Evolutionary conservation across 2,888 invertebrate species (phyloP).

Genomic region (Zaprionus lineosus): DNA sequence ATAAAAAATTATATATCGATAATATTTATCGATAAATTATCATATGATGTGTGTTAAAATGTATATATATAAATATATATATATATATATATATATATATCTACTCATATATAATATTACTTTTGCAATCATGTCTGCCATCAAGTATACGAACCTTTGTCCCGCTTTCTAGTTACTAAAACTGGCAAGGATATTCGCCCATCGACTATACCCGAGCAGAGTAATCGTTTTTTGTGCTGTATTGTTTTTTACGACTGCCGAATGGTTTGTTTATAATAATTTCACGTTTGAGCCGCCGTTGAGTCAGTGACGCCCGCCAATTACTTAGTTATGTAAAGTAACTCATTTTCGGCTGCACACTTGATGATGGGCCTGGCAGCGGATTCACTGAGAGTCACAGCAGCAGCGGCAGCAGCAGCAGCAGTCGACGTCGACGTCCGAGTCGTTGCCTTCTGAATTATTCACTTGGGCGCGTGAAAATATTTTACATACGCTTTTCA

Average conservation of each 20-base stretch:
- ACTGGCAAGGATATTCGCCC: too few species aligned
- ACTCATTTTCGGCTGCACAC: constrained; percentile 65
- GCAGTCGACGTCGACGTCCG: not conserved
- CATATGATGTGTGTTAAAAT: too few species aligned
- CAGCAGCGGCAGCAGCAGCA: not conserved
- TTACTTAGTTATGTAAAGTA: constrained; percentile 77
- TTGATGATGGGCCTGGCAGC: constrained; percentile 40
- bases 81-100: too few species aligned
- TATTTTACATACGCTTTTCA: constrained; percentile 69
- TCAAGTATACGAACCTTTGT: too few species aligned
- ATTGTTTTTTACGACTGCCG: constrained; percentile 65
- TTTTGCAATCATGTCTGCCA: too few species aligned
- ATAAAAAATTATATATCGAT: too few species aligned
- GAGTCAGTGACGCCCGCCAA: constrained; percentile 65
- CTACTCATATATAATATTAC: too few species aligned
- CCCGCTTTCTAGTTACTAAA: too few species aligned
- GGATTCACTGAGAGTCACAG: not conserved
- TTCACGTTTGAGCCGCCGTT: constrained; percentile 68
- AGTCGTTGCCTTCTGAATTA: constrained; percentile 43
- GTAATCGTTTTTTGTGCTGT: too few species aligned
- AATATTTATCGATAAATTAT: too few species aligned
- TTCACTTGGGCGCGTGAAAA: constrained; percentile 68
- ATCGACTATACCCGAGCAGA: too few species aligned
- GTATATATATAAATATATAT: too few species aligned
- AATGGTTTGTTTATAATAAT: constrained; percentile 79